Percentiles rank a stretch among this genome's conserved stretches.
These are phyloP conservation scores for Synergus umbraculus DNA, from an alignment of 2,888 invertebrate genomes.

Conservation along the genomic window DNA sequence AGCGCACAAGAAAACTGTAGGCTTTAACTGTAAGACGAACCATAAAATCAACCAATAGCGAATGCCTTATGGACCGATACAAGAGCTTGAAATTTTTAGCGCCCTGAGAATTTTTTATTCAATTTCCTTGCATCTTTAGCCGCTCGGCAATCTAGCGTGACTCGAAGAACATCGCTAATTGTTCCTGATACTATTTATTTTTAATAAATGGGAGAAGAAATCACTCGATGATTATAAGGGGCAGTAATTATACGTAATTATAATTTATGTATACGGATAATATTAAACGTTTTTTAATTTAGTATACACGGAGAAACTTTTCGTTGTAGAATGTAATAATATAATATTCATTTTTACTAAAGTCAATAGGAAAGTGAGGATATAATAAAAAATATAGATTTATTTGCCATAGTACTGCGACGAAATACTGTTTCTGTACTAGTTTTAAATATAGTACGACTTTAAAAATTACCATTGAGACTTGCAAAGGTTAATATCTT, in stretches of 20 bases:
- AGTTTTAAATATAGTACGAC: too few species aligned
- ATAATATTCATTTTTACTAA: too few species aligned
- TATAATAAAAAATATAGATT: too few species aligned
- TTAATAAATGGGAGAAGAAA: conserved; percentile 12
- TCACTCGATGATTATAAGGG: conserved; percentile 4
- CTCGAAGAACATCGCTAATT: conserved; percentile 22
- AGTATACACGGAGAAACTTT: too few species aligned
- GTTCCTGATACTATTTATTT: conserved; percentile 27
- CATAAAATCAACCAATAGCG: conserved; percentile 36
- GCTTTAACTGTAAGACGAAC: conserved; percentile 18
- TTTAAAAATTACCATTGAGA: too few species aligned
- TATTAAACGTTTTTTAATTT: neutral
- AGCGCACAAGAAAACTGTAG: conserved; percentile 28
- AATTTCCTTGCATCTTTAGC: conserved; percentile 38
- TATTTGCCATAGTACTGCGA: too few species aligned
- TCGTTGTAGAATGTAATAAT: too few species aligned
- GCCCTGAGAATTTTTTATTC: conserved; percentile 26
- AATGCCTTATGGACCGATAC: conserved; percentile 34
- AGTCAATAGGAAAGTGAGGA: too few species aligned
- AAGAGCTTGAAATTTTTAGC: conserved; percentile 26
- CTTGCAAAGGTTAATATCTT: too few species aligned
- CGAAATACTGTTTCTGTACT: too few species aligned
- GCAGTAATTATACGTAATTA: neutral
- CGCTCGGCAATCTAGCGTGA: conserved; percentile 24
- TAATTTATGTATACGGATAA: neutral